These are phyloP conservation scores for Callorhinus ursinus DNA, from an alignment of 2,113 vertebrate genomes.

Conservation along the genomic window DNA sequence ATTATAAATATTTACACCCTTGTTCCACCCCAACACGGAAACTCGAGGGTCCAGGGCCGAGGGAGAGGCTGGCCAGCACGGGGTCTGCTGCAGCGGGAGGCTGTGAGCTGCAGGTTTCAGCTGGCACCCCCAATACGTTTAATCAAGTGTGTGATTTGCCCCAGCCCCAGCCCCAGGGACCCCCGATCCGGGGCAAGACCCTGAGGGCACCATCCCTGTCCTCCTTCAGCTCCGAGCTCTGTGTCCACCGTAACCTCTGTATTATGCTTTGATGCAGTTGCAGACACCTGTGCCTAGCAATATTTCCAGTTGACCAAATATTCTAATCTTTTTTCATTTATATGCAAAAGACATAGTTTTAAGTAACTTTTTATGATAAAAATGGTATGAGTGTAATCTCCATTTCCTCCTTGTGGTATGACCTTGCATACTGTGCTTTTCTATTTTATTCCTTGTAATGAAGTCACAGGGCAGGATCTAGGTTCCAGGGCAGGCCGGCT, in stretches of 20 bases:
- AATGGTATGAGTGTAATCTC: constrained; percentile 79
- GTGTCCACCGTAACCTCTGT: constrained; percentile 82
- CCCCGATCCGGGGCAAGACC: neutral
- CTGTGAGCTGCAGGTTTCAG: neutral
- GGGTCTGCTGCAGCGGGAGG: constrained; percentile 52
- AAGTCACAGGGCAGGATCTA: constrained; percentile 80
- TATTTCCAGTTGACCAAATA: constrained; percentile 89
- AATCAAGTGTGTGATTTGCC: constrained; percentile 71
- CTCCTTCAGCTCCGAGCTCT: constrained; percentile 80
- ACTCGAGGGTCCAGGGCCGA: constrained; percentile 75
- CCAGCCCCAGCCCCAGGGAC: neutral
- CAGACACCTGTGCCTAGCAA: constrained; percentile 86
- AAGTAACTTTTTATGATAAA: constrained; percentile 86
- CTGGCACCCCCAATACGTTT: neutral
- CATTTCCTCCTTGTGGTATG: constrained; percentile 82
- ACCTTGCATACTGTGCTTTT: constrained; percentile 84
- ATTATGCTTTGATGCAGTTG: constrained; percentile 80
- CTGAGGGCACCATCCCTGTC: neutral
- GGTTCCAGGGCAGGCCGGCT: constrained; percentile 74
- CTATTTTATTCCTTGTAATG: constrained; percentile 78
- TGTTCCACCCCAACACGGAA: constrained; percentile 84
- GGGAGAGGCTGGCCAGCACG: neutral
- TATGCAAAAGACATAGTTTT: constrained; percentile 89
- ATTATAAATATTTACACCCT: constrained; percentile 91
- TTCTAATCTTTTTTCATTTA: constrained; percentile 85